These are phyloP conservation scores for Mesaphorura yosii DNA, from an alignment of 1,140 invertebrate species.

Conservation along the genomic window DNA sequence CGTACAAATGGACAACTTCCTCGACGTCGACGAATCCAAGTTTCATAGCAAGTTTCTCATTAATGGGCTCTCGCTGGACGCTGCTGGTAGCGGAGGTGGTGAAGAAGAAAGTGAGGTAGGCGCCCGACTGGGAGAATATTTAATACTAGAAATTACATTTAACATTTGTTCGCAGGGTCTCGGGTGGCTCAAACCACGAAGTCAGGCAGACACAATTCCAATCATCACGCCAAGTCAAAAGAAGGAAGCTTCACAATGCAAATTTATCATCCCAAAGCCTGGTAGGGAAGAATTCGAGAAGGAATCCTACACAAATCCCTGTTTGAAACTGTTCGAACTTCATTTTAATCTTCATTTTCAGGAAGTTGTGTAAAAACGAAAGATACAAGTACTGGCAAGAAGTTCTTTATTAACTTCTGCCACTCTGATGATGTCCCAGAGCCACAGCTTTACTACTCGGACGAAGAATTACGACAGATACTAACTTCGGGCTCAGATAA, in stretches of 20 bases:
- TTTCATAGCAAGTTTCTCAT: no score
- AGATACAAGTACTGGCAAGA: conserved; percentile 51
- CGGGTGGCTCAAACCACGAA: no score
- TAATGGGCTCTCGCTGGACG: no score
- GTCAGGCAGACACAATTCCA: no score
- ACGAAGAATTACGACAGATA: conserved; percentile 48
- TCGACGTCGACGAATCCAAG: no score
- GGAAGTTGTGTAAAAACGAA: conserved; percentile 74
- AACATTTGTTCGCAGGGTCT: no score
- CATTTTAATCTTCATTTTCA: conserved; percentile 35
- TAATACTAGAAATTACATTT: no score
- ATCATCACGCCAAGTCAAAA: conserved; percentile 26
- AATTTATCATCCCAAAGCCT: conserved; percentile 29
- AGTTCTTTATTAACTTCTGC: conserved; percentile 70
- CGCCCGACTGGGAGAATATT: no score
- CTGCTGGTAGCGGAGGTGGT: no score
- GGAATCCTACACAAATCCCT: neutral
- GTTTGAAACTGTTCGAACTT: neutral
- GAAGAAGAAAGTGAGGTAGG: no score
- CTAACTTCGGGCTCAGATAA: conserved; percentile 42
- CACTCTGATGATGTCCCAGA: conserved; percentile 59
- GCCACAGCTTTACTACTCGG: conserved; percentile 60
- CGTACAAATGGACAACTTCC: no score
- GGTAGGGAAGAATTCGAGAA: conserved; percentile 6
- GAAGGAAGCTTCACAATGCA: conserved; percentile 21